Evolutionary conservation across 2,113 vertebrate species (phyloP).

Genomic region (Eudorcas thomsonii): DNA sequence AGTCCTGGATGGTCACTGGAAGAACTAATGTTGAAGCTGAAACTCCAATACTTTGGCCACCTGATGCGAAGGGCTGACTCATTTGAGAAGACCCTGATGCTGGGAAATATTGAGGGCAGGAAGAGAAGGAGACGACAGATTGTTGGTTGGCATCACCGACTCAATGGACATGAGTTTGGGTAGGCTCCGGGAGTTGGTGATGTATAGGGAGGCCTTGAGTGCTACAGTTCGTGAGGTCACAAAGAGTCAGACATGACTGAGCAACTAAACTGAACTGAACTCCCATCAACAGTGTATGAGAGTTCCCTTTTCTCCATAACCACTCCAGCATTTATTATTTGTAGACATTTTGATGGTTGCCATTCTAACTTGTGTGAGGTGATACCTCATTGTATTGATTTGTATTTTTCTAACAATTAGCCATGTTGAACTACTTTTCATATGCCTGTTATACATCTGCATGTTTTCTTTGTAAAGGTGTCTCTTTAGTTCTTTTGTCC

Average conservation of each 20-base stretch:
- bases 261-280: neutral
- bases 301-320: neutral
- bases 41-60: neutral
- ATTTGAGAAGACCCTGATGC: neutral
- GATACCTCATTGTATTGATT: neutral
- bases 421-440: fast-evolving
- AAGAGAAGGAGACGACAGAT: neutral
- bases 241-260: neutral
- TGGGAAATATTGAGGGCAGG: neutral
- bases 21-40: neutral
- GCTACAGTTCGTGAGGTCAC: neutral
- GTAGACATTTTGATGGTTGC: neutral
- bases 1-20: fast-evolving
- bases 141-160: neutral
- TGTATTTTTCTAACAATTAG: neutral
- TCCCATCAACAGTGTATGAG: neutral
- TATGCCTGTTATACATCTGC: neutral
- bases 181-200: neutral
- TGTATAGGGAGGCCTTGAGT: fast-evolving
- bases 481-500: neutral
- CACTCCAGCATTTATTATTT: neutral
- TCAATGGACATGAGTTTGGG: neutral
- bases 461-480: neutral
- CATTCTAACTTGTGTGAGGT: neutral
- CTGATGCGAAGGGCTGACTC: neutral